These are phyloP conservation scores for Diorhabda sublineata DNA, from an alignment of 1,140 invertebrate genomes.

Conservation along the genomic window DNA sequence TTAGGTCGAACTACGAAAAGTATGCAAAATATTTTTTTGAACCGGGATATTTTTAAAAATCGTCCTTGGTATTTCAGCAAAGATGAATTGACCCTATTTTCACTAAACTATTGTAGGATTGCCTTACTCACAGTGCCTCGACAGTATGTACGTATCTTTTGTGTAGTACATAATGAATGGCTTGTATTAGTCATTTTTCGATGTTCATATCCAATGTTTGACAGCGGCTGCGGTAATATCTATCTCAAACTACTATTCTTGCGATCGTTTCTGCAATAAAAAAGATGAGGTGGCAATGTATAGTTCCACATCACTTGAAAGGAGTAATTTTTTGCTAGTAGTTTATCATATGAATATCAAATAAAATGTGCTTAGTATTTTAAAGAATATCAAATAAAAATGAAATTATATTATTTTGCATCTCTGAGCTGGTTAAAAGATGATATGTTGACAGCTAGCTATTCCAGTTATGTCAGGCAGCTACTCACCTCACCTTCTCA, in stretches of 20 bases:
- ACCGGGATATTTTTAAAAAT: background rate
- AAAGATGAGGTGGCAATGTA: too few relatives aligned
- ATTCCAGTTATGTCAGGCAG: too few relatives aligned
- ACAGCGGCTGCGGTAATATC: constrained; percentile 33
- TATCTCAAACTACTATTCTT: constrained; percentile 15
- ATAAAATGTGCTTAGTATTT: too few relatives aligned
- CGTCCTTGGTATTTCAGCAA: constrained; percentile 17
- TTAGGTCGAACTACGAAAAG: background rate
- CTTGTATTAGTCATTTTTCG: constrained; percentile 23
- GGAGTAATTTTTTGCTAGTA: too few relatives aligned
- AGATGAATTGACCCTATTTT: constrained; percentile 42
- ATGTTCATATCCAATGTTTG: constrained; percentile 32
- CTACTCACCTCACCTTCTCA: too few relatives aligned
- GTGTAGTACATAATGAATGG: constrained; percentile 40
- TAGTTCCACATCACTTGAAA: too few relatives aligned
- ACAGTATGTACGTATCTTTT: constrained; percentile 49
- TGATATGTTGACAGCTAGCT: too few relatives aligned
- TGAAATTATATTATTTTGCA: too few relatives aligned
- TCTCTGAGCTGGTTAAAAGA: too few relatives aligned
- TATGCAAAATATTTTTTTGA: background rate
- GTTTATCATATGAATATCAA: too few relatives aligned
- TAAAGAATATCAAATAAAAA: too few relatives aligned
- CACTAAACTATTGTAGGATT: constrained; percentile 49
- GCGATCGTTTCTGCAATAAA: too few relatives aligned
- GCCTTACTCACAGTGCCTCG: constrained; percentile 50